These are phyloP conservation scores for Tetrax tetrax DNA, from an alignment of 2,113 vertebrate genomes.

Conservation along the genomic window DNA sequence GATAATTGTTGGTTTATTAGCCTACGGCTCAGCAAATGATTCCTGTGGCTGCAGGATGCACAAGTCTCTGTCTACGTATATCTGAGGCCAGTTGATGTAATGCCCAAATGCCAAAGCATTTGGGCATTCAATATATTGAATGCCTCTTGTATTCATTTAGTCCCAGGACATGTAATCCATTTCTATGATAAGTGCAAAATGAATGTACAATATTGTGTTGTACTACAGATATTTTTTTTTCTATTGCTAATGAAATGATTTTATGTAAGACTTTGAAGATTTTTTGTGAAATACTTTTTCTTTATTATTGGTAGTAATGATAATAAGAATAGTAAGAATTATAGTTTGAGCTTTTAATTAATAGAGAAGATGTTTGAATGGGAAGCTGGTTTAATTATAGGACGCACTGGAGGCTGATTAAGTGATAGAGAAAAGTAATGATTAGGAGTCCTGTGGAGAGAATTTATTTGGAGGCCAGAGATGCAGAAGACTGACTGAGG, in stretches of 20 bases:
- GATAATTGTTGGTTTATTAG: slow-evolving; percentile 15
- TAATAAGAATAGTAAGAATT: neutral
- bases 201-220: neutral
- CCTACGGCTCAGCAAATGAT: neutral
- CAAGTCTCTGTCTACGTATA: neutral
- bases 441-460: neutral
- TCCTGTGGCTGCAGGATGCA: neutral
- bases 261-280: neutral
- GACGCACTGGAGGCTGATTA: neutral
- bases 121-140: slow-evolving; percentile 40
- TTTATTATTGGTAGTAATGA: neutral
- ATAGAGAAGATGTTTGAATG: neutral
- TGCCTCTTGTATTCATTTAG: neutral
- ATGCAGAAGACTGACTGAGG: neutral
- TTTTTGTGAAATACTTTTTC: neutral
- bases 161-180: slow-evolving; percentile 5
- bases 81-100: slow-evolving; percentile 16
- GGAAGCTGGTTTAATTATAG: neutral
- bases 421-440: neutral
- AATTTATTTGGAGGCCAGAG: neutral
- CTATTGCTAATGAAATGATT: neutral
- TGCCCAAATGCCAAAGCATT: neutral
- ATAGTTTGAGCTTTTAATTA: neutral
- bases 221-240: neutral
- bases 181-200: slow-evolving; percentile 19